Evolutionary conservation across 1,140 invertebrate species (phyloP).

Genomic region (Brachionus paranguensis): DNA sequence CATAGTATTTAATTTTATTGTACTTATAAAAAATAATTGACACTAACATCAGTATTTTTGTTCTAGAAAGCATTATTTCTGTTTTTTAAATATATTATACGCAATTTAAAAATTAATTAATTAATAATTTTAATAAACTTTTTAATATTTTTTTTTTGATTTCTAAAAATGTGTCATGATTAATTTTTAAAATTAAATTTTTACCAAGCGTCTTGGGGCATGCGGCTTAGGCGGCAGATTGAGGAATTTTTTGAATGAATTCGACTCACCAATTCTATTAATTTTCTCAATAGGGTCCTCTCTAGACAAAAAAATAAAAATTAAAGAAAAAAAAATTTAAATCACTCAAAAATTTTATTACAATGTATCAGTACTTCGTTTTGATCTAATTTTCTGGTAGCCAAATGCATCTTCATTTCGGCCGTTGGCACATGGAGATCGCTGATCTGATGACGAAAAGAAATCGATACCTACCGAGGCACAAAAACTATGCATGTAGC

Average conservation of each 20-base stretch:
- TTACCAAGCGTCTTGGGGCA: neutral
- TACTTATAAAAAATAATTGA: too few relatives aligned
- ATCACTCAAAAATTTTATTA: neutral
- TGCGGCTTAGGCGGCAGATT: neutral
- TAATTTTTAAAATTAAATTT: neutral
- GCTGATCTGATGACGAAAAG: neutral
- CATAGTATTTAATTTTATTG: too few relatives aligned
- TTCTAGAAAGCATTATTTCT: too few relatives aligned
- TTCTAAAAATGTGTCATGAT: too few relatives aligned
- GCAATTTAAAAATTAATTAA: too few relatives aligned
- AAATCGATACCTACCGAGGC: neutral
- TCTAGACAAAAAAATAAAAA: neutral
- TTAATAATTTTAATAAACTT: too few relatives aligned
- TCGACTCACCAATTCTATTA: neutral
- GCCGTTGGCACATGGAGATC: neutral
- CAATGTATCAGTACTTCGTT: neutral
- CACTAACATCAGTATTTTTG: too few relatives aligned
- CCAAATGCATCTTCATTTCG: neutral
- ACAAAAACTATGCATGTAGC: neutral
- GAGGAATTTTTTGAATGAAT: neutral
- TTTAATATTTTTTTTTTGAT: too few relatives aligned
- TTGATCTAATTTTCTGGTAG: neutral
- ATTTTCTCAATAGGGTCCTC: neutral
- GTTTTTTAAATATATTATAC: too few relatives aligned
- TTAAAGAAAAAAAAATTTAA: neutral